Percentiles rank a stretch among this genome's conserved stretches.
These are phyloP conservation scores for Dendropsophus ebraccatus DNA, from an alignment of 2,113 vertebrate species.

Conservation along the genomic window DNA sequence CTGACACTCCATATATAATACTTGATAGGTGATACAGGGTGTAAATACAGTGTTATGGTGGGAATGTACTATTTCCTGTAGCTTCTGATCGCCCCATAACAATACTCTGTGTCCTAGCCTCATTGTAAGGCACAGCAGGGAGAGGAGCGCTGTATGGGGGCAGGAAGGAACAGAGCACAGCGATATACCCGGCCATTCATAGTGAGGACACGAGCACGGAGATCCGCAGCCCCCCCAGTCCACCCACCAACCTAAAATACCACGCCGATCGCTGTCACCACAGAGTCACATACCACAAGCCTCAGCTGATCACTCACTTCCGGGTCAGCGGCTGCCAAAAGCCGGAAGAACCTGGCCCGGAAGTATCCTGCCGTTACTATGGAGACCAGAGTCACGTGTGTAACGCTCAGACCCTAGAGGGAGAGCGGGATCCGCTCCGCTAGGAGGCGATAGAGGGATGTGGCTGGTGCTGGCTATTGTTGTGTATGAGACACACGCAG, in stretches of 20 bases:
- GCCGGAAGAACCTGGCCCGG: not conserved
- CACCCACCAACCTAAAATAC: not conserved
- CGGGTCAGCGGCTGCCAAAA: not conserved
- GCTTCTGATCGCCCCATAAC: too few relatives aligned
- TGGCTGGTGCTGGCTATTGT: not conserved
- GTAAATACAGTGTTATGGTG: too few relatives aligned
- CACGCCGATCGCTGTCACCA: not conserved
- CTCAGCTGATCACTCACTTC: constrained; percentile 35
- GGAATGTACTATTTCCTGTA: too few relatives aligned
- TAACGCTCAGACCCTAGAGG: not conserved
- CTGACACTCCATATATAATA: too few relatives aligned
- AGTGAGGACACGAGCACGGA: not conserved
- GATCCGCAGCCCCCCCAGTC: not conserved
- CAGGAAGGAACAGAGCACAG: too few relatives aligned
- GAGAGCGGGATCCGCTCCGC: not conserved
- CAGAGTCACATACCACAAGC: not conserved
- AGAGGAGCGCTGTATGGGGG: too few relatives aligned
- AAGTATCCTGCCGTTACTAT: not conserved
- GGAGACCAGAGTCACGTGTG: not conserved
- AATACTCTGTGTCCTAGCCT: too few relatives aligned
- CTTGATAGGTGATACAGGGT: too few relatives aligned
- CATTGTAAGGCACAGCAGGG: too few relatives aligned
- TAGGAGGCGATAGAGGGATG: not conserved
- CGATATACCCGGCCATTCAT: too few relatives aligned
- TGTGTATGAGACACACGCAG: too few relatives aligned